A percentile compares a stretch with the other conserved stretches of the same genome.
Conservation (phyloP, 2,888 invertebrate genomes). For the Zhuqinia jingwanae region DNA sequence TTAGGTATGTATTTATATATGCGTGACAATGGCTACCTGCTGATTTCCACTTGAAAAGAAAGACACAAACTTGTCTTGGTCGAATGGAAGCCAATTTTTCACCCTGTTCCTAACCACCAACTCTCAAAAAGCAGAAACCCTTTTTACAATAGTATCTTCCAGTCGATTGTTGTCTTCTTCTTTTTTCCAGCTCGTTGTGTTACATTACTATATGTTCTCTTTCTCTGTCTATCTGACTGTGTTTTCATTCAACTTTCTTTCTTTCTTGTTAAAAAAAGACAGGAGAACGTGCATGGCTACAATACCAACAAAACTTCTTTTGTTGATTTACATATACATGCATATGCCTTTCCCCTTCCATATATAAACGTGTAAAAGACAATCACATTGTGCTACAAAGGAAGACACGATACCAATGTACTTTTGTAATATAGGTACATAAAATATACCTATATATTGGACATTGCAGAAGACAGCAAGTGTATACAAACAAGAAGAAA, state of each 20-base stretch:
- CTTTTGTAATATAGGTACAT: too few species aligned
- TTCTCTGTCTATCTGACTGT: too few species aligned
- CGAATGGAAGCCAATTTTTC: conserved; percentile 62
- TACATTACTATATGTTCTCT: neutral
- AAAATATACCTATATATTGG: neutral
- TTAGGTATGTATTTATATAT: too few species aligned
- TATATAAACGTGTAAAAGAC: too few species aligned
- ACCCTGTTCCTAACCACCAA: conserved; percentile 23
- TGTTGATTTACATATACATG: conserved; percentile 3
- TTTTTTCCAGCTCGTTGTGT: neutral
- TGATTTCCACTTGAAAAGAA: conserved; percentile 65
- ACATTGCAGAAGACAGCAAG: too few species aligned
- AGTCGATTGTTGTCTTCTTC: conserved; percentile 23
- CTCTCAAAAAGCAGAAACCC: conserved; percentile 24
- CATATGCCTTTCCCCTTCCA: too few species aligned
- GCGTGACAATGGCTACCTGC: conserved; percentile 60
- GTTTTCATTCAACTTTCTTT: conserved; percentile 19
- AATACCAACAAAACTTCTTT: conserved; percentile 1
- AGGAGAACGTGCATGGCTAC: neutral
- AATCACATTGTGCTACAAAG: too few species aligned
- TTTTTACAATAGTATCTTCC: neutral
- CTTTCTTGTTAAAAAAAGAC: neutral
- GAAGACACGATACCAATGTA: too few species aligned
- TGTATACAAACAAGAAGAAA: neutral
- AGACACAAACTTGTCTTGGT: conserved; percentile 59